Conservation (phyloP, 2,797 vertebrate species). For the Pangasius macronema region DNA sequence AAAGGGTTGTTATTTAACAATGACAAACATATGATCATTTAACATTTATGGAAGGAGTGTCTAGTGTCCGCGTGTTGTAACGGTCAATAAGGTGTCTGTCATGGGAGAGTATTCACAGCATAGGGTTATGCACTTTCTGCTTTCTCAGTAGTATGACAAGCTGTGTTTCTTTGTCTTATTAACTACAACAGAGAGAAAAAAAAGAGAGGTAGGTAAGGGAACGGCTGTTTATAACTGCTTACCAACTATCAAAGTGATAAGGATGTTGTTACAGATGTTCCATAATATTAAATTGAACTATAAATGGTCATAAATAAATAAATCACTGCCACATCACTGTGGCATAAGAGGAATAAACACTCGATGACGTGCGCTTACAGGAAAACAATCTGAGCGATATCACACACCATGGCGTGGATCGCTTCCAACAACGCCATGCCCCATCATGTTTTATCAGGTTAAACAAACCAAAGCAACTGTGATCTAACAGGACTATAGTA, state of each 20-base stretch:
- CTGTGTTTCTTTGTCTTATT: background rate
- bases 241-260: background rate
- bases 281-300: background rate
- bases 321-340: background rate
- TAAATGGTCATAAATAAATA: no score
- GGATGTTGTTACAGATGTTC: background rate
- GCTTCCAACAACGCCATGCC: background rate
- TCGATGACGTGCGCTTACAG: background rate
- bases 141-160: background rate
- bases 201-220: background rate
- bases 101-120: background rate
- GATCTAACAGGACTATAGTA: background rate
- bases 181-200: background rate
- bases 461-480: background rate
- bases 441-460: slow-evolving; percentile 15
- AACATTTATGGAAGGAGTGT: background rate
- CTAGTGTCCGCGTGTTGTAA: background rate
- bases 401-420: background rate
- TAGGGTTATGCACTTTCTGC: background rate
- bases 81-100: background rate
- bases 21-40: background rate
- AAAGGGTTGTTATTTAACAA: background rate
- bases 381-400: background rate
- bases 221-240: background rate
- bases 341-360: background rate